Conservation (phyloP, 2,797 vertebrate genomes). For the Gallinago stenura region DNA sequence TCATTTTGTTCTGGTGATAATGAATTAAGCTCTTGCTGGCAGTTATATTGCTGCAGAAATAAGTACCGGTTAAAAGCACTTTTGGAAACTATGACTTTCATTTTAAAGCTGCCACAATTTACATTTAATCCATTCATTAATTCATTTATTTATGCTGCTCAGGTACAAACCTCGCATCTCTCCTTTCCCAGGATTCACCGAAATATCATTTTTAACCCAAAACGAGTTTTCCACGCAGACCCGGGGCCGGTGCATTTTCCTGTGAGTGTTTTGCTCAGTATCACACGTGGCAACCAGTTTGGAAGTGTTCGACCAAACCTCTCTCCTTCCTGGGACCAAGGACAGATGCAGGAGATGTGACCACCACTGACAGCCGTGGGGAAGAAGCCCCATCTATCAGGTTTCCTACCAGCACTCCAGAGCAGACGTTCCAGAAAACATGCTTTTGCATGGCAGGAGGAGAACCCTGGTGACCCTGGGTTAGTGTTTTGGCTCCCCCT, state of each 20-base stretch:
- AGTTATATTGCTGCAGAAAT: slow-evolving; percentile 63
- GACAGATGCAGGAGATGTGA: not conserved
- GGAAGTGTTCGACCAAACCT: not conserved
- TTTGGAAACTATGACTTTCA: slow-evolving; percentile 47
- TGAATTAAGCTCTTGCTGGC: slow-evolving; percentile 67
- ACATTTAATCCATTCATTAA: slow-evolving; percentile 57
- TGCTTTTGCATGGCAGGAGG: not conserved
- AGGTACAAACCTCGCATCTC: not conserved
- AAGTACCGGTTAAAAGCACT: slow-evolving; percentile 58
- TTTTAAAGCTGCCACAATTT: slow-evolving; percentile 68
- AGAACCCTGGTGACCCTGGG: rapidly evolving
- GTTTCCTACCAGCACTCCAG: rapidly evolving
- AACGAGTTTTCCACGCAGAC: rapidly evolving
- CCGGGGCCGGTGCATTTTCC: rapidly evolving
- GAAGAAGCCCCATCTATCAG: rapidly evolving
- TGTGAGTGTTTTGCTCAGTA: rapidly evolving
- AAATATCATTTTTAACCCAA: not conserved
- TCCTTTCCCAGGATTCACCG: not conserved
- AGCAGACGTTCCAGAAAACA: not conserved
- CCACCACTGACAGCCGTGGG: rapidly evolving
- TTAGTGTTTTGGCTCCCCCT: not conserved
- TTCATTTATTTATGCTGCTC: slow-evolving; percentile 49
- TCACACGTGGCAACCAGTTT: not conserved
- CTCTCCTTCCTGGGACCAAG: not conserved
- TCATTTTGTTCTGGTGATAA: slow-evolving; percentile 60